Evolutionary conservation across 2,797 vertebrate species (phyloP), one percentile per base, ranked within the genome.

Genomic region (Loris lydekkerianus): DNA sequence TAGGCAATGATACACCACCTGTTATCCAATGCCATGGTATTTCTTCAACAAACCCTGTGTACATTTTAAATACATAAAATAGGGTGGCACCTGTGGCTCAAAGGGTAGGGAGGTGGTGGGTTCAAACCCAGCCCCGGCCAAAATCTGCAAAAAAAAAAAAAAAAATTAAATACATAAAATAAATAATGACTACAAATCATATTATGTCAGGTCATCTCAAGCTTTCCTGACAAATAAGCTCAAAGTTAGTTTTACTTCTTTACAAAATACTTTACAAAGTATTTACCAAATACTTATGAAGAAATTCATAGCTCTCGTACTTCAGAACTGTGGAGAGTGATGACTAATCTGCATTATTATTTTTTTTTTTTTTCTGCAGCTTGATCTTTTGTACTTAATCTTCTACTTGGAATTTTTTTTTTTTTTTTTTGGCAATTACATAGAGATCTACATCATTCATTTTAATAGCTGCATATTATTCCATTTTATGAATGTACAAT

Each of bases 381-480:
- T 84, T 72, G 21, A 67, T 49, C 14, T 91, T 94, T 86, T 93
- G 75, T 15, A 95, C 15, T 94, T 43, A 93, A 65, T 65, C 58
- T 58, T 69, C 29, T 89, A 84, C 58, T 78, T 75, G 82, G 40
- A 58, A 29, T 14, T 15, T 53, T 53, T 53, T 53, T 14, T 15
- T 53, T 53, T 40, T 40, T 14, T 15, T 53, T 53, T 53, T 53
- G 20, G 27, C 72, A 37, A 77, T 81, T 60, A 25, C 25, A 81
- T 21, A 34, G 76, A 84, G 61, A 85, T 27, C 7, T 43, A 81
- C 31, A 96, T 94, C 31, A 92, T 4, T 95, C 81, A 94, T 96
- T 89, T 95, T 92, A 96, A 95, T 78, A 87, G 46, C 58, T 63
- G 21, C 53, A 82, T 96, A 94, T 96, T 87, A 87, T 87, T 94